These are phyloP conservation scores for Taxidea taxus DNA, from an alignment of 2,113 vertebrate species.

Conservation along the genomic window DNA sequence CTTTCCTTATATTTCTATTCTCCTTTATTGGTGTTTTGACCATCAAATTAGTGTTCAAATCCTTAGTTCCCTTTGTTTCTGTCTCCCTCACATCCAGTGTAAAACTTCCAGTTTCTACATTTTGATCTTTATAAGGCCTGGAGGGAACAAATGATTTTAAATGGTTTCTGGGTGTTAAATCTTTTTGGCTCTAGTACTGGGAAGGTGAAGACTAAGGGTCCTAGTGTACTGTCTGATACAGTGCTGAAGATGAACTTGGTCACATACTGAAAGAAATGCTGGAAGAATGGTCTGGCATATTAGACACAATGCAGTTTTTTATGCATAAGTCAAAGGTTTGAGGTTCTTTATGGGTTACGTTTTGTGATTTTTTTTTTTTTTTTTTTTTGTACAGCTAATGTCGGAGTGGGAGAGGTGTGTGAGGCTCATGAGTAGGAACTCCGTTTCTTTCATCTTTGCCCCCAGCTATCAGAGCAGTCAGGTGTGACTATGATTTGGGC, in stretches of 20 bases:
- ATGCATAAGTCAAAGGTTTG: neutral
- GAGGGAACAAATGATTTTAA: neutral
- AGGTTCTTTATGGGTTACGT: neutral
- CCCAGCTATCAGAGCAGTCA: neutral
- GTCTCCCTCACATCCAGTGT: neutral
- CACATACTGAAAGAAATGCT: neutral
- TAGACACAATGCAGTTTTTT: constrained; percentile 14
- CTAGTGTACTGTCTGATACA: neutral
- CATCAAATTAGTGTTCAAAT: neutral
- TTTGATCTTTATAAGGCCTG: neutral
- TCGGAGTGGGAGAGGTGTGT: neutral
- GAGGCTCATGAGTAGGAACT: neutral
- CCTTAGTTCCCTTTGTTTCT: neutral
- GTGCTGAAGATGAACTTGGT: constrained; percentile 14
- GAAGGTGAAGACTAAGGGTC: neutral
- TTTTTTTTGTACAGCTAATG: neutral
- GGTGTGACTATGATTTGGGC: neutral
- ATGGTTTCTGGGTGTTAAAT: neutral
- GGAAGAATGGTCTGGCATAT: neutral
- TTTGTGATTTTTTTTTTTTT: constrained; percentile 9
- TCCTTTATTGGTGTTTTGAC: neutral
- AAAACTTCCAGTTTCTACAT: neutral
- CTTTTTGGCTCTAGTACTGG: neutral
- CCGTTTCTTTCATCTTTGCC: neutral
- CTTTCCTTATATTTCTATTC: neutral